phyloP scores from a whole-genome alignment of 2,888 invertebrate genomes.

The Tryphoninae sp. region DNA sequence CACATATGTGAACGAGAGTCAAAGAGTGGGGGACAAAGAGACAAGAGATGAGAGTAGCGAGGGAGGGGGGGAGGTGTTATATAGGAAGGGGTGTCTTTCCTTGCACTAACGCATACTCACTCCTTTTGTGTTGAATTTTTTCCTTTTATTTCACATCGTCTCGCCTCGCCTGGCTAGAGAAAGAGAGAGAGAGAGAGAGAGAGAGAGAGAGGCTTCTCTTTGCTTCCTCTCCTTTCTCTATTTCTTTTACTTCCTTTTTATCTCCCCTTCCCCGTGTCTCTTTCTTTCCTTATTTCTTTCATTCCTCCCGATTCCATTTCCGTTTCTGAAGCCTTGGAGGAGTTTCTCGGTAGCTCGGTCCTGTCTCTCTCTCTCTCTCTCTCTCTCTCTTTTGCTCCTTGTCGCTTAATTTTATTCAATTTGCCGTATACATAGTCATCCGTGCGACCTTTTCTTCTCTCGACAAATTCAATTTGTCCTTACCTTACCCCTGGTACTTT shows the following conservation, averaged over 20 bases:
- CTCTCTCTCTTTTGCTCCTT: conserved; percentile 16
- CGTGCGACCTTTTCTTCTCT: conserved; percentile 20
- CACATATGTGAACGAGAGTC: not conserved
- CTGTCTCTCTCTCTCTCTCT: conserved; percentile 36
- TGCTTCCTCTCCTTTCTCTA: conserved; percentile 30
- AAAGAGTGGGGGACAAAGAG: conserved; percentile 21
- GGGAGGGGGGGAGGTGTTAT: not conserved
- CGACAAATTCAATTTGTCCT: conserved; percentile 47
- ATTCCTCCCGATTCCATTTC: conserved; percentile 47
- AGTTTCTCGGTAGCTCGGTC: conserved; percentile 14
- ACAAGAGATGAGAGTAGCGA: conserved; percentile 9
- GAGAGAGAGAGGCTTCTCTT: not conserved
- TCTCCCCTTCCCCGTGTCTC: conserved; percentile 23
- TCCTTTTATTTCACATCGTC: conserved; percentile 50
- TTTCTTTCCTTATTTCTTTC: conserved; percentile 37
- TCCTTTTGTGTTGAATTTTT: conserved; percentile 51
- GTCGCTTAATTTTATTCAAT: conserved; percentile 50
- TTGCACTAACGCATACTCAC: conserved; percentile 24
- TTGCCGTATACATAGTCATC: conserved; percentile 30
- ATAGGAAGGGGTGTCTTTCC: conserved; percentile 11
- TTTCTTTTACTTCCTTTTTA: not conserved
- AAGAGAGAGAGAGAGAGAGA: not conserved
- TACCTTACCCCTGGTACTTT: not conserved
- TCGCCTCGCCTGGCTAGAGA: conserved; percentile 8
- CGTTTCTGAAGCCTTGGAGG: conserved; percentile 46